phyloP scores from a whole-genome alignment of 2,113 vertebrate species.

The Acrocephalus arundinaceus region DNA sequence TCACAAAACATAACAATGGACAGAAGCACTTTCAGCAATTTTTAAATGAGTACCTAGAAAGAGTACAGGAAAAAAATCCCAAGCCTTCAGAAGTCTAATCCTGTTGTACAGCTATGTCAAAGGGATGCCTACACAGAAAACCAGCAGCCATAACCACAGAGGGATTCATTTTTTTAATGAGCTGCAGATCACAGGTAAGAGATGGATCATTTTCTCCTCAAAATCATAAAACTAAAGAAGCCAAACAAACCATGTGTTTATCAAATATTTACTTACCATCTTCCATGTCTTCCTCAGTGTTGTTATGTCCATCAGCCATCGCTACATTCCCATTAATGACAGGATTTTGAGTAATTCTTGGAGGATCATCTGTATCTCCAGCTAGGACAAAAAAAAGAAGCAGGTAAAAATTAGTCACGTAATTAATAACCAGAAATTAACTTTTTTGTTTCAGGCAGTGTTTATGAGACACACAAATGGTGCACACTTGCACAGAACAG shows the following conservation, averaged over 20 bases:
- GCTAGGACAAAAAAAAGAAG: conserved; percentile 73
- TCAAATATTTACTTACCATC: conserved; percentile 82
- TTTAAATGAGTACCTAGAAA: conserved; percentile 2
- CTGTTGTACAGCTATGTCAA: background rate
- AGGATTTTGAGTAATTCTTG: conserved; percentile 95
- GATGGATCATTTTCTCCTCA: background rate
- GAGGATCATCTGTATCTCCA: conserved; percentile 97
- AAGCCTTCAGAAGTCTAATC: background rate
- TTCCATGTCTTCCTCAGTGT: conserved; percentile 98
- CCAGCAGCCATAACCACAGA: background rate
- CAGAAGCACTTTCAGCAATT: background rate
- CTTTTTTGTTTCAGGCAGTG: background rate
- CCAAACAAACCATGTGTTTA: background rate
- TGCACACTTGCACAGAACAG: background rate
- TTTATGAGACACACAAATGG: background rate
- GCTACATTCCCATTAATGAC: conserved; percentile 98
- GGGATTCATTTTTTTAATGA: background rate
- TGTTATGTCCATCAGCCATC: conserved; percentile 97
- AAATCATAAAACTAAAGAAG: background rate
- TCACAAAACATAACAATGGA: background rate
- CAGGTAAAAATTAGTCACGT: background rate
- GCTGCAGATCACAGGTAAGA: background rate
- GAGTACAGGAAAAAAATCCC: background rate
- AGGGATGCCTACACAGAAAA: background rate
- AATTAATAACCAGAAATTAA: background rate